Percentiles rank a stretch among this genome's conserved stretches.
These are phyloP conservation scores for Phrynosoma platyrhinos DNA, from an alignment of 2,113 vertebrate genomes.

Conservation along the genomic window DNA sequence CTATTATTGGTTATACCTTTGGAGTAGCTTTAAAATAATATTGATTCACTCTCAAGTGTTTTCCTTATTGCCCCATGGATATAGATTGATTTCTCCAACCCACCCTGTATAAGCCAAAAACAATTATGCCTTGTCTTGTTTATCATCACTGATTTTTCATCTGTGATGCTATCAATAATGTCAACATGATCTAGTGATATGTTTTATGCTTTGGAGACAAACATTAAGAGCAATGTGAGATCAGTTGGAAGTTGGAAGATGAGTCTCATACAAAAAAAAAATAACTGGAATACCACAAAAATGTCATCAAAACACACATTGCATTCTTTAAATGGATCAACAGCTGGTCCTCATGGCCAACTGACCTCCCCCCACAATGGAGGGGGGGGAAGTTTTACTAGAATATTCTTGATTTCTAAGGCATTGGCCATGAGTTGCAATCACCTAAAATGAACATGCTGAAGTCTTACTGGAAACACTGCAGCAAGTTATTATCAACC, in stretches of 20 bases:
- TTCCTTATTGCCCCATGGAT: constrained; percentile 11
- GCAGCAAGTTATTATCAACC: not conserved
- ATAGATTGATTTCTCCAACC: constrained; percentile 22
- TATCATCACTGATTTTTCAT: not conserved
- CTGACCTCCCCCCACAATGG: not conserved
- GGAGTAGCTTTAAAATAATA: constrained; percentile 13
- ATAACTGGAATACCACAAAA: not conserved
- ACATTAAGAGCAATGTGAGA: constrained; percentile 6
- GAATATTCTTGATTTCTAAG: not conserved
- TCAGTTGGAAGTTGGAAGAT: not conserved
- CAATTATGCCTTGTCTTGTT: constrained; percentile 3
- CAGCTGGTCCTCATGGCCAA: not conserved
- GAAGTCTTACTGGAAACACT: not conserved
- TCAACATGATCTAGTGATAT: not conserved
- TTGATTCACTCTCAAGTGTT: not conserved
- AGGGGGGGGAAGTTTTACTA: no score
- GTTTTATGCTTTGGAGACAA: constrained; percentile 22
- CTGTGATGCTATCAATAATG: constrained; percentile 16
- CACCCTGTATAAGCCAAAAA: constrained; percentile 5
- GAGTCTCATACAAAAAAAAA: not conserved
- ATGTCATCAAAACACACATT: not conserved
- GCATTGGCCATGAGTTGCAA: not conserved
- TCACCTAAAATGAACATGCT: not conserved
- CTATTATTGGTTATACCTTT: not conserved
- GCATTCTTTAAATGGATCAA: not conserved